Conservation (phyloP, 2,113 vertebrate species). For the Rhabdomys dilectus region DNA sequence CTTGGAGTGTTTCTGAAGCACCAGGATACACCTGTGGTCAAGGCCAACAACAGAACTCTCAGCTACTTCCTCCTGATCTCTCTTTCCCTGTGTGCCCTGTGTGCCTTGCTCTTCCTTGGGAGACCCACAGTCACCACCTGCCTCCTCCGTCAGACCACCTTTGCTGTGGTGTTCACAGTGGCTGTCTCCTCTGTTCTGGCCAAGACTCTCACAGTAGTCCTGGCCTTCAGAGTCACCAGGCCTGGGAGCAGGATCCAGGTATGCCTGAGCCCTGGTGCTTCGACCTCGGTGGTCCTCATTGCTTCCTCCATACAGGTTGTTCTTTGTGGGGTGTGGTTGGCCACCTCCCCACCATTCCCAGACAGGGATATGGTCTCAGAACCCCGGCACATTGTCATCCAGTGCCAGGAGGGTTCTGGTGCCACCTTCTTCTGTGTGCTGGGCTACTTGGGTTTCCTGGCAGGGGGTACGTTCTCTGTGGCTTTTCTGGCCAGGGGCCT, state of each 20-base stretch:
- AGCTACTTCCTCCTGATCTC: neutral
- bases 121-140: neutral
- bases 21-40: neutral
- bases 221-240: conserved; percentile 41
- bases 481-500: neutral
- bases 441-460: conserved; percentile 31
- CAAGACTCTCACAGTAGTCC: conserved; percentile 22
- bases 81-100: neutral
- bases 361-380: neutral
- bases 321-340: conserved; percentile 43
- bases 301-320: neutral
- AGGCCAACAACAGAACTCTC: conserved; percentile 31
- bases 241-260: neutral
- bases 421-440: neutral
- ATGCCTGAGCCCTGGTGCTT: neutral
- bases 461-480: too few species aligned
- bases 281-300: neutral
- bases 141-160: neutral
- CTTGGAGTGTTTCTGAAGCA: neutral
- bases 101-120: conserved; percentile 31
- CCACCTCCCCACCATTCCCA: neutral
- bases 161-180: neutral
- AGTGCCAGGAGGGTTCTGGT: neutral
- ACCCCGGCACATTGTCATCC: neutral
- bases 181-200: conserved; percentile 41